phyloP scores from a whole-genome alignment of 1,140 invertebrate species.

The Pseudomyrmex dendroicus region DNA sequence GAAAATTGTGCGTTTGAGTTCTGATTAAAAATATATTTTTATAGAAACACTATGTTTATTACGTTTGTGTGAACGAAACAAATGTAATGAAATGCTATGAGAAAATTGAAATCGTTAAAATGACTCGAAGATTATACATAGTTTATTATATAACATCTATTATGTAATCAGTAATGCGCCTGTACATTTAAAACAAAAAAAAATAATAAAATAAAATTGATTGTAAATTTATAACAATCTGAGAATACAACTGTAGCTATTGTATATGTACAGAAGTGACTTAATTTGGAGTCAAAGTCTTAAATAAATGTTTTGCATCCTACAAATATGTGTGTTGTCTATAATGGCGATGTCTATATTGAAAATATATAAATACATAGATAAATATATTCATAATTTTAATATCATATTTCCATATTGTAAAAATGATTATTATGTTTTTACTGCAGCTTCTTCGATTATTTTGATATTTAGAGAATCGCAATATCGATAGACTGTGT shows the following conservation, averaged over 20 bases:
- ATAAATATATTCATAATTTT: no score
- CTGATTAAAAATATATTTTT: constrained; percentile 77
- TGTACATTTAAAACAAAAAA: constrained; percentile 55
- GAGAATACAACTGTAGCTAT: constrained; percentile 68
- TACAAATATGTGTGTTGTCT: constrained; percentile 28
- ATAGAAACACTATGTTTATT: constrained; percentile 71
- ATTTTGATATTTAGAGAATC: no score
- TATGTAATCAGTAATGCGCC: constrained; percentile 31
- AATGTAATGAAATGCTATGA: constrained; percentile 52
- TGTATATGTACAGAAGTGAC: constrained; percentile 73
- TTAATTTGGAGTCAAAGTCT: constrained; percentile 71
- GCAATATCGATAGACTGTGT: no score
- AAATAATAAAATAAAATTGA: constrained; percentile 50
- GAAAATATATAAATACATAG: no score
- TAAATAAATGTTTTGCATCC: constrained; percentile 77
- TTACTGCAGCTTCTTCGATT: no score
- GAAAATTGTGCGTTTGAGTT: constrained; percentile 62
- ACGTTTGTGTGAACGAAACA: constrained; percentile 61
- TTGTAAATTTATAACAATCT: constrained; percentile 72
- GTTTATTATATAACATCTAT: constrained; percentile 46
- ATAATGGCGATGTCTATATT: not conserved
- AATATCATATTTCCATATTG: no score
- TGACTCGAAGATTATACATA: constrained; percentile 48
- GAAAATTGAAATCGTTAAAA: constrained; percentile 59
- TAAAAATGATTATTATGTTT: no score